Percentiles rank a stretch among this genome's conserved stretches.
Conservation (phyloP, 1,140 invertebrate genomes). For the Drosophila bipectinata region DNA sequence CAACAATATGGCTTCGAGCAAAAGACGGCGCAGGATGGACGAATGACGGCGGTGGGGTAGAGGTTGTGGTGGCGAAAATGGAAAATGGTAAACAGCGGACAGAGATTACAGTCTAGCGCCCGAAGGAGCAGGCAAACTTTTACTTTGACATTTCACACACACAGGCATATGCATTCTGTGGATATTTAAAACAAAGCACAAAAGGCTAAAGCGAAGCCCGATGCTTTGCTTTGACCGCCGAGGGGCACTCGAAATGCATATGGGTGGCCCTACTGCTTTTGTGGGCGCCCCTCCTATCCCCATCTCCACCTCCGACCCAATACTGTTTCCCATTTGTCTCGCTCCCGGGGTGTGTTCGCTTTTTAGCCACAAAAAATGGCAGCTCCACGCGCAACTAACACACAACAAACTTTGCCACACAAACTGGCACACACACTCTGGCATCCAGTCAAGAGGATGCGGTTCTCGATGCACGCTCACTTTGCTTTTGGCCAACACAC, state of each 20-base stretch:
- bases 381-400: slow-evolving; percentile 73
- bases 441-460: slow-evolving; percentile 6
- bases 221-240: slow-evolving; percentile 74
- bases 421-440: not conserved
- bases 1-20: slow-evolving; percentile 27
- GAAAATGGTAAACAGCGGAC: slow-evolving; percentile 70
- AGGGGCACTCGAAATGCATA: slow-evolving; percentile 74
- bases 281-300: slow-evolving; percentile 4
- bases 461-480: slow-evolving; percentile 27
- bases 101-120: slow-evolving; percentile 72
- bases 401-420: slow-evolving; percentile 50
- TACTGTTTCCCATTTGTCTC: slow-evolving; percentile 32
- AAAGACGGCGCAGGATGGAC: slow-evolving; percentile 32
- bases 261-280: slow-evolving; percentile 19
- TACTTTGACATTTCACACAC: slow-evolving; percentile 73
- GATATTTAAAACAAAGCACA: slow-evolving; percentile 52
- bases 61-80: slow-evolving; percentile 45
- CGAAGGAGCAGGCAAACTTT: slow-evolving; percentile 73
- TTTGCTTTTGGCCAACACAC: slow-evolving; percentile 17
- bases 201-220: slow-evolving; percentile 53
- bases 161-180: slow-evolving; percentile 2
- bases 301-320: slow-evolving; percentile 7
- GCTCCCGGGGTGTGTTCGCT: slow-evolving; percentile 49
- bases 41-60: not conserved
- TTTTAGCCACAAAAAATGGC: slow-evolving; percentile 71